These are phyloP conservation scores for Petrocephalus zakoni DNA, from an alignment of 2,113 vertebrate species.

Conservation along the genomic window DNA sequence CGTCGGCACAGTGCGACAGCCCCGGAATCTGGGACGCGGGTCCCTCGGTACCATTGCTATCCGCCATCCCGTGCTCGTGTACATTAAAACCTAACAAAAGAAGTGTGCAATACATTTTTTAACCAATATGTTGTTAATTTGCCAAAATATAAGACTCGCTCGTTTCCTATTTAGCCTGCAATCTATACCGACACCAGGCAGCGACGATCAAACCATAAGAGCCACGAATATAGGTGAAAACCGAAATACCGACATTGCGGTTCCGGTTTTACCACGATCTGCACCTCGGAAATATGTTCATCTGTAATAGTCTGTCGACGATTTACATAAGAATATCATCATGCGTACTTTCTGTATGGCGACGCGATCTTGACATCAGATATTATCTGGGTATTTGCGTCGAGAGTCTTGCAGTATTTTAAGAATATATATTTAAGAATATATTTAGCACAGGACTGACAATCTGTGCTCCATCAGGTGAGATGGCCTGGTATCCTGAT, in stretches of 20 bases:
- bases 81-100: conserved; percentile 15
- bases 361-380: background rate
- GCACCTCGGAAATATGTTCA: background rate
- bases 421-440: background rate
- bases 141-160: background rate
- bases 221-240: background rate
- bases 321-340: background rate
- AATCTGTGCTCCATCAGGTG: background rate
- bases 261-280: background rate
- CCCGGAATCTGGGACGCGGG: conserved; percentile 62
- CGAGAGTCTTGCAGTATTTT: background rate
- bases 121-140: background rate
- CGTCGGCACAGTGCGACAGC: conserved; percentile 38
- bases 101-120: background rate
- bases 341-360: background rate
- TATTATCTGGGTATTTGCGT: background rate
- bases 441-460: background rate
- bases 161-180: background rate
- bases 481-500: background rate
- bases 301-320: background rate
- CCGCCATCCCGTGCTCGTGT: conserved; percentile 1
- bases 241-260: background rate
- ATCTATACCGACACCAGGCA: background rate
- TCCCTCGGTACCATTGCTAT: background rate
- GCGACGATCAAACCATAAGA: background rate